Conservation (phyloP, 2,888 invertebrate species). For the Pseudococcus jackbeardsleyi region DNA sequence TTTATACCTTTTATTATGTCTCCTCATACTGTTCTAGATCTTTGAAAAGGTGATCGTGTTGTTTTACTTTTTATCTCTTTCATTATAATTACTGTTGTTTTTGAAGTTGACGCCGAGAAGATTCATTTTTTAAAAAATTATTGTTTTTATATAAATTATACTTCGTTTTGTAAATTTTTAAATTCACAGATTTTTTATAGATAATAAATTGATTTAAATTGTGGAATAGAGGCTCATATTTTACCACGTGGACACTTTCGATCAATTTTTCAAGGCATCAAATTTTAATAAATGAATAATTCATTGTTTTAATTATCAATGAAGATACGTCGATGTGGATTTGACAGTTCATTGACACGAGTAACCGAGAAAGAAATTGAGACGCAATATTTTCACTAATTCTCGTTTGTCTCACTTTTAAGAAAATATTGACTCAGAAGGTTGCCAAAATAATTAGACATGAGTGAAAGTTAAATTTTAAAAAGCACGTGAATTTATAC, state of each 20-base stretch:
- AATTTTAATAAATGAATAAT: background rate
- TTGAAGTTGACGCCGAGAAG: background rate
- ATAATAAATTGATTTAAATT: background rate
- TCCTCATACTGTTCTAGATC: constrained; percentile 53
- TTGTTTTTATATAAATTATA: background rate
- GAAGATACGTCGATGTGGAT: background rate
- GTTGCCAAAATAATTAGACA: background rate
- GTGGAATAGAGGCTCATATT: background rate
- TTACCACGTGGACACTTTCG: background rate
- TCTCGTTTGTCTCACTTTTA: background rate
- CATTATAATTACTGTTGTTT: background rate
- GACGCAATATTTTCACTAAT: background rate
- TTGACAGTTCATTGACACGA: background rate
- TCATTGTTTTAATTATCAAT: background rate
- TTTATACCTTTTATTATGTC: constrained; percentile 60
- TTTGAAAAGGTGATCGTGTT: background rate
- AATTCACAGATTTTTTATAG: no score
- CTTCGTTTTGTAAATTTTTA: background rate
- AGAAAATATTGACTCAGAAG: background rate
- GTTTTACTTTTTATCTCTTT: background rate
- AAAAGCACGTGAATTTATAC: no score
- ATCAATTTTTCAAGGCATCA: background rate
- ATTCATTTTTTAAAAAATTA: background rate
- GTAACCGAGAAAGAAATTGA: background rate
- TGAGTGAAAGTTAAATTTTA: background rate